Evolutionary conservation across 2,113 vertebrate genomes (phyloP), one percentile per base, ranked within the genome.

Genomic region (Pyrgilauda ruficollis): DNA sequence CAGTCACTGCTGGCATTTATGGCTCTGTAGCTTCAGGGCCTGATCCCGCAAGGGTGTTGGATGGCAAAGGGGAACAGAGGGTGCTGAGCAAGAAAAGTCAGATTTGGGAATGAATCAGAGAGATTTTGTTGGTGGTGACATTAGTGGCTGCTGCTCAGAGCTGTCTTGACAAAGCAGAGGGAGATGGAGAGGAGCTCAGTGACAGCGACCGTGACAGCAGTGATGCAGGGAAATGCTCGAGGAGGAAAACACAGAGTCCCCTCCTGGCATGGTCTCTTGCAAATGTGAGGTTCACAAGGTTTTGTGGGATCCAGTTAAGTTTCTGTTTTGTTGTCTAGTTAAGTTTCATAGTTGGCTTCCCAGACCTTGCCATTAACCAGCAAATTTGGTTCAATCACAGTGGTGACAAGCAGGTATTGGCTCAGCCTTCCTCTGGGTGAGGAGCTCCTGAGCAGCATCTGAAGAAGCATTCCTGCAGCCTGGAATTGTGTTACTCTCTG

Each of bases 141-240:
- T 35, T 15, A 23, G 31, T 19, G 69, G 53, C 68, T 35, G 23
- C 53, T 50, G 80, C 33, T 64, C 31, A 47, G 53, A 64, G 7
- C 11, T 15, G n/a, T 31, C 41, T 11, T 67, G 41, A 55, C 2
- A 9, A 31, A 72, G 76, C 2, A 5, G 44, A 37, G 13, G 8
- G 27, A 55, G 14, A 4, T 8, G 20, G 33, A 59, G 53, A 59
- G 27, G 58, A 53, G 3, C 15, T 15, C 16, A 1, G 1, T 21
- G 41, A 11, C n/a, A 23, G 35, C 35, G 35, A 37, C 35, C 35
- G 20, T 15, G 68, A 9, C 7, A 6, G 50, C 41, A 61, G 3
- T 1, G 76, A 39, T 4, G 5, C 22, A 6, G 28, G 33, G 49
- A 81, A 62, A 21, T n/a, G 44, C 35, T 81, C 0, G 0, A 33